Evolutionary conservation across 2,888 invertebrate genomes (phyloP).

Genomic region (Campoplex capitator): DNA sequence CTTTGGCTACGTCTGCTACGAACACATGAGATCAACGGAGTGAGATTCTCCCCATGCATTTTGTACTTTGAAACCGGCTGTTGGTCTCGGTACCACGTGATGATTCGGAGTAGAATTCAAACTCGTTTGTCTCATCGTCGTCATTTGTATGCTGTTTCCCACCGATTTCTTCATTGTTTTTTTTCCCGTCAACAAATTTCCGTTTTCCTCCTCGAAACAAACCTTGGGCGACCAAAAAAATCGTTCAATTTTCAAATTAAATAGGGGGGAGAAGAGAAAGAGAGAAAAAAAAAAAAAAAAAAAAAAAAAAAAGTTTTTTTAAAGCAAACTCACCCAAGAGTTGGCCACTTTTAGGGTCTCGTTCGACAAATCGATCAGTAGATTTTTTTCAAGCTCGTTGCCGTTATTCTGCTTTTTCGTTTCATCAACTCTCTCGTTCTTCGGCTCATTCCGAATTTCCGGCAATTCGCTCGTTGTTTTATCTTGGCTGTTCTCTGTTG

Average conservation of each 20-base stretch:
- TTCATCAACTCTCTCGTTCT: conserved; percentile 19
- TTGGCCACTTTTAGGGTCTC: conserved; percentile 78
- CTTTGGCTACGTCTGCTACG: conserved; percentile 81
- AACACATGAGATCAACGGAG: conserved; percentile 80
- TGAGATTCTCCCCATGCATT: conserved; percentile 81
- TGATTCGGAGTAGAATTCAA: conserved; percentile 71
- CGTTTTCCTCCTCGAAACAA: conserved; percentile 78
- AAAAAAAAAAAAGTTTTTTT: too few relatives aligned
- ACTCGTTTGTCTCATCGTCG: conserved; percentile 76
- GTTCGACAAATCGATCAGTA: conserved; percentile 81
- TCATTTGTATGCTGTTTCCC: conserved; percentile 78
- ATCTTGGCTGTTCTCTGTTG: neutral
- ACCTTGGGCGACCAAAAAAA: conserved; percentile 73
- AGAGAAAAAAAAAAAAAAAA: too few relatives aligned
- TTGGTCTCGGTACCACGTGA: conserved; percentile 79
- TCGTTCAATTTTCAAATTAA: neutral
- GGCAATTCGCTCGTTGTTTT: conserved; percentile 34
- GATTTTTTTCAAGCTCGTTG: conserved; percentile 78
- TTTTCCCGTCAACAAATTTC: conserved; percentile 57
- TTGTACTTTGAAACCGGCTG: conserved; percentile 78
- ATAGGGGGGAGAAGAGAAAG: too few relatives aligned
- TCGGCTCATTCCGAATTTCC: neutral
- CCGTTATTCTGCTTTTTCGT: conserved; percentile 68
- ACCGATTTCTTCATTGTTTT: conserved; percentile 66
- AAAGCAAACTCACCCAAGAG: conserved; percentile 78